Evolutionary conservation across 2,113 vertebrate genomes (phyloP).

Genomic region (Sebastes fasciatus): DNA sequence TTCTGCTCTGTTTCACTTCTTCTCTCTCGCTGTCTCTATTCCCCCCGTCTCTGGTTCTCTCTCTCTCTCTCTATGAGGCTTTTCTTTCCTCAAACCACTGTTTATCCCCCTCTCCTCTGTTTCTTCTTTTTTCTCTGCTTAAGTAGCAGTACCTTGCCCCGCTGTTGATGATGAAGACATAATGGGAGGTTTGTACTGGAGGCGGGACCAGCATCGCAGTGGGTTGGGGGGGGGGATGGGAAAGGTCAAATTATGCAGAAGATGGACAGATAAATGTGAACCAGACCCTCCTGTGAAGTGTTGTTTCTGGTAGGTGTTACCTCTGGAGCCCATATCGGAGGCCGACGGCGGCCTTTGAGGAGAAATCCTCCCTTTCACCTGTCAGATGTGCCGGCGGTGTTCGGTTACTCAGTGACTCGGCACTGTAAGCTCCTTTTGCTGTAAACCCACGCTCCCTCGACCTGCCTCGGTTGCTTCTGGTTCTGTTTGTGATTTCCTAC

Average conservation of each 20-base stretch:
- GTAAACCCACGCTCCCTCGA: background rate
- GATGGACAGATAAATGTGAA: conserved; percentile 57
- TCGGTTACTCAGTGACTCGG: too few relatives aligned
- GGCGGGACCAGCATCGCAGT: conserved; percentile 56
- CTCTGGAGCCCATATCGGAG: background rate
- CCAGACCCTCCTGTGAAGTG: conserved; percentile 40
- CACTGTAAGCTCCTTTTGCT: background rate
- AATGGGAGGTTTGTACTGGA: conserved; percentile 42
- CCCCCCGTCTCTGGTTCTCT: background rate
- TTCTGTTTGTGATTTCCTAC: background rate
- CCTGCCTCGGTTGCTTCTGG: background rate
- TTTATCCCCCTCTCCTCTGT: conserved; percentile 9
- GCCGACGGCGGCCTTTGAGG: background rate
- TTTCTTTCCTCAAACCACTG: background rate
- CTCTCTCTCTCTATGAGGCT: background rate
- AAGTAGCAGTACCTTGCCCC: conserved; percentile 51
- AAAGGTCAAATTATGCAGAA: conserved; percentile 61
- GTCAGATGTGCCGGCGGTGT: background rate
- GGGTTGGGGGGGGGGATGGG: conserved; percentile 24
- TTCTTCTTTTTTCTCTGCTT: conserved; percentile 38
- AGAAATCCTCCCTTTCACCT: background rate
- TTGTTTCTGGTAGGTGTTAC: background rate
- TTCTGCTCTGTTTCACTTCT: background rate
- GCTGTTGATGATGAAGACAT: conserved; percentile 62
- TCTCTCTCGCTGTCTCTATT: background rate